Percentiles rank a stretch among this genome's conserved stretches.
phyloP scores from a whole-genome alignment of 30 jellyfish, hydroid and myxozoan genomes.

The Turritopsis rubra region DNA sequence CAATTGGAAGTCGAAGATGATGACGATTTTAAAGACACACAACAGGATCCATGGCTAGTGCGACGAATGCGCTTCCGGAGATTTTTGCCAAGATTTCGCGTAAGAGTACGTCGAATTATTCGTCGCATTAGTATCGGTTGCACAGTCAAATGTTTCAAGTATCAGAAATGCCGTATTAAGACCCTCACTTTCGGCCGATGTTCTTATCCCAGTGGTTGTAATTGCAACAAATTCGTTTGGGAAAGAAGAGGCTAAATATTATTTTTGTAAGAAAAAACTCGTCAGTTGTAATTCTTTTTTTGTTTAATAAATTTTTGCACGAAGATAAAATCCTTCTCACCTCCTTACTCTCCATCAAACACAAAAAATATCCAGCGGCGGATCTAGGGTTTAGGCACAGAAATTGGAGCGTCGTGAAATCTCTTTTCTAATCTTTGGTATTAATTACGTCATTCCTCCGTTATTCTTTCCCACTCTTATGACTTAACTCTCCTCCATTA shows the following conservation, averaged over 20 bases:
- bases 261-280: background rate
- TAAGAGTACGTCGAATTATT: background rate
- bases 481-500: too few species aligned
- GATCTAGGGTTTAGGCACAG: too few species aligned
- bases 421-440: too few species aligned
- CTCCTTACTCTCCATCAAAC: too few species aligned
- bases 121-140: background rate
- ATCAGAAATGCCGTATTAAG: background rate
- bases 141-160: background rate
- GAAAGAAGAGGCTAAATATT: background rate
- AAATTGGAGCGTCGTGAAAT: too few species aligned
- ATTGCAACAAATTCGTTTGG: background rate
- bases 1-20: background rate
- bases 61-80: background rate
- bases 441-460: too few species aligned
- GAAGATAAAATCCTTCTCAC: too few species aligned
- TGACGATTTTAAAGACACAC: background rate
- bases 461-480: too few species aligned
- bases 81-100: background rate
- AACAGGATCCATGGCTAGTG: background rate
- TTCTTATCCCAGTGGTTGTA: background rate
- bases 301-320: too few species aligned
- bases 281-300: background rate
- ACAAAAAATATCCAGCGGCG: too few species aligned
- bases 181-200: background rate